Conservation (phyloP, 2,797 vertebrate species). For the Fundulus diaphanus region DNA sequence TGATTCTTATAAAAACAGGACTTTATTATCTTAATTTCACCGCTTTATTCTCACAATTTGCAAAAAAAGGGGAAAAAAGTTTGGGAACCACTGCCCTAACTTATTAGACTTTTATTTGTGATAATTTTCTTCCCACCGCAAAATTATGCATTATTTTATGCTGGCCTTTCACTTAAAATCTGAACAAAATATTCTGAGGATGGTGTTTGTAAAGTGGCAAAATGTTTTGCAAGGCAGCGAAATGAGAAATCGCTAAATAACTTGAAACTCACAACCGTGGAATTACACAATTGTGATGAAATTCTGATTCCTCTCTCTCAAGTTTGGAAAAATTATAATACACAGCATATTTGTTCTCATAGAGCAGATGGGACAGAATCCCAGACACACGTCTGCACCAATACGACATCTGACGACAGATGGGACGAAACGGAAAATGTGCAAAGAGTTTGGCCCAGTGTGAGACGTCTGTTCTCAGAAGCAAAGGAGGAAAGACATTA, state of each 20-base stretch:
- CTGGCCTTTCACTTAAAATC: too few species aligned
- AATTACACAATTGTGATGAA: constrained; percentile 13
- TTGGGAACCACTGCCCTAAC: too few species aligned
- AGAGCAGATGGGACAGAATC: constrained; percentile 15
- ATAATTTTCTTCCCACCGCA: too few species aligned
- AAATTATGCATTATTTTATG: too few species aligned
- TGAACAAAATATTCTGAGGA: too few species aligned
- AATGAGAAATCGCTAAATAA: constrained; percentile 5
- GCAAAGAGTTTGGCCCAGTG: constrained; percentile 40
- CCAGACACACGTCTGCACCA: constrained; percentile 21
- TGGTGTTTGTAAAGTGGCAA: too few species aligned
- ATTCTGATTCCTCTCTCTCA: constrained; percentile 4
- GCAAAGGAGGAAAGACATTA: constrained; percentile 51
- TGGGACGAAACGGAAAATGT: constrained; percentile 40
- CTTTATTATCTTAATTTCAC: too few species aligned
- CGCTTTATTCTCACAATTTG: too few species aligned
- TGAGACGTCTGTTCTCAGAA: constrained; percentile 30
- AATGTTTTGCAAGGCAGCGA: not conserved
- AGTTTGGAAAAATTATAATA: not conserved
- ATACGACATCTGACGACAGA: constrained; percentile 33
- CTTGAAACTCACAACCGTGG: not conserved
- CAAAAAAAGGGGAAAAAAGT: too few species aligned
- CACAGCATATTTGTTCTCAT: constrained; percentile 11
- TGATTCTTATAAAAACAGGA: too few species aligned
- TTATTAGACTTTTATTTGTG: too few species aligned